A percentile compares a stretch with the other conserved stretches of the same genome.
Conservation (phyloP, 2,797 vertebrate genomes). For the Gallirallus australis region DNA sequence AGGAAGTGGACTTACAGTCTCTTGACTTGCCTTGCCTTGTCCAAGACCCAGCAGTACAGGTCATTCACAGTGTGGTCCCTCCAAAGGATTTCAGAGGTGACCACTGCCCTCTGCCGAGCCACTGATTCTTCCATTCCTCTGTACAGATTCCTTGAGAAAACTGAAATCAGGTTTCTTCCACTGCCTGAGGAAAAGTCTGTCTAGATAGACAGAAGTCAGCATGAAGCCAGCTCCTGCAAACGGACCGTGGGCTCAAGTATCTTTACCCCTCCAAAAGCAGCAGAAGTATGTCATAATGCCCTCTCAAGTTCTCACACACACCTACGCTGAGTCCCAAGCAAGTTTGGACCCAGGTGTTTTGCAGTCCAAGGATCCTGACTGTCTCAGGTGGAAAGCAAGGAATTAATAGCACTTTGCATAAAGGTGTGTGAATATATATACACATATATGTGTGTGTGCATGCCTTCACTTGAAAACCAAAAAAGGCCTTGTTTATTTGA, state of each 20-base stretch:
- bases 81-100: background rate
- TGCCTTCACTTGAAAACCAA: background rate
- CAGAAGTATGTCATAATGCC: background rate
- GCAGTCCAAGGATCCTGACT: background rate
- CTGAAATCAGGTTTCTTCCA: background rate
- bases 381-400: background rate
- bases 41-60: background rate
- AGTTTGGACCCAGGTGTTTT: background rate
- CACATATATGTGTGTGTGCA: no score
- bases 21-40: background rate
- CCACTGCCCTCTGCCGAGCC: accelerated
- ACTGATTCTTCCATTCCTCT: background rate
- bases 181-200: background rate
- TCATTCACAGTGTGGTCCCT: background rate
- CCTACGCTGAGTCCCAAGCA: accelerated
- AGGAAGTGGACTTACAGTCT: background rate
- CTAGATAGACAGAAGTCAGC: background rate
- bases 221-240: background rate
- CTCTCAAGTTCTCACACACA: background rate
- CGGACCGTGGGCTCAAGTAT: no score
- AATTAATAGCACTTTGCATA: background rate
- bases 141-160: background rate
- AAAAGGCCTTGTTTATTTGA: background rate
- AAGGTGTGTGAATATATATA: no score
- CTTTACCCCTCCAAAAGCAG: background rate